Conservation (phyloP, 2,113 vertebrate genomes). For the Festucalex cinctus region DNA sequence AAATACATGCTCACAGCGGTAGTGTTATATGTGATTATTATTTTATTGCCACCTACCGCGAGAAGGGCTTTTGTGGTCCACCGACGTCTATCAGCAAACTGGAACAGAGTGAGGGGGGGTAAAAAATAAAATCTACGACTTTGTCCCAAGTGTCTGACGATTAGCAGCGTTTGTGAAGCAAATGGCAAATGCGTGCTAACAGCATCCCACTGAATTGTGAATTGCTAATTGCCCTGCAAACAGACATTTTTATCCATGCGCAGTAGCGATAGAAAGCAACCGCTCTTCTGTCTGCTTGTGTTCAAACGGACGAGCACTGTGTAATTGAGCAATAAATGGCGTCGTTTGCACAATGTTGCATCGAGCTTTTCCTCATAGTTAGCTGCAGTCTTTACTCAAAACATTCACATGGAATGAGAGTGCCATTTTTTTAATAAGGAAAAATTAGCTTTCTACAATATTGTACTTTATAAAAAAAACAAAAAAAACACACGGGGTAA, state of each 20-base stretch:
- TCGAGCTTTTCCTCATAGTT: neutral
- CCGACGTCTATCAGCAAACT: slow-evolving; percentile 5
- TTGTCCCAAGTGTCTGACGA: slow-evolving; percentile 15
- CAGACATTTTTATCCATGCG: slow-evolving; percentile 10
- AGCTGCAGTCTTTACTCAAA: too few relatives aligned
- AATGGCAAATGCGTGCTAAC: slow-evolving; percentile 10
- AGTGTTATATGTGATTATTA: slow-evolving; percentile 37
- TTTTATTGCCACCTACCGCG: slow-evolving; percentile 33
- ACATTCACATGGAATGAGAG: too few relatives aligned
- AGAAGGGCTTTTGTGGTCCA: neutral
- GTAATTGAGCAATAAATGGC: slow-evolving; percentile 1
- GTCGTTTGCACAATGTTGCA: neutral
- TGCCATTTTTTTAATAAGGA: too few relatives aligned
- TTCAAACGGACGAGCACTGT: neutral
- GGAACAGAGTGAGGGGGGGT: neutral
- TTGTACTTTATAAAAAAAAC: too few relatives aligned
- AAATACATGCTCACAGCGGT: slow-evolving; percentile 39
- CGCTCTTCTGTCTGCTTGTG: neutral
- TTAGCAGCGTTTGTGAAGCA: slow-evolving; percentile 15
- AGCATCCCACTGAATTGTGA: slow-evolving; percentile 4
- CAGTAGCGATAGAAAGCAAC: slow-evolving; percentile 2
- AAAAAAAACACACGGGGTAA: too few relatives aligned
- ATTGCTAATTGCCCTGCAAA: slow-evolving; percentile 16
- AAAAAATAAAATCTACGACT: too few relatives aligned
- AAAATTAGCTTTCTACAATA: too few relatives aligned